These are phyloP conservation scores for Hydrolagus colliei DNA, from an alignment of 2,797 vertebrate genomes.

Conservation along the genomic window DNA sequence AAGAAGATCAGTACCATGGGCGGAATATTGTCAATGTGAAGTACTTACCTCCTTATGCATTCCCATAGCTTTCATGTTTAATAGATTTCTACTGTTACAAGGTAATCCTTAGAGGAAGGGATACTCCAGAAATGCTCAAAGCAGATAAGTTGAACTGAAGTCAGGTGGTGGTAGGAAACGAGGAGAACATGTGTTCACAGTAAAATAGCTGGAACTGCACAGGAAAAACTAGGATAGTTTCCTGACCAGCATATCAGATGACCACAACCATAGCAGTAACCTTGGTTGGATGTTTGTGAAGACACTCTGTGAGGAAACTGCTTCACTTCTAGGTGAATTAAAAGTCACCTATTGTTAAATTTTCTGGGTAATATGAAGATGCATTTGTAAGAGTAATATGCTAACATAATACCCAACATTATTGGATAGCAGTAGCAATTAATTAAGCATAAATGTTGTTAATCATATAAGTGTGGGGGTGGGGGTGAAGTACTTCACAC, in stretches of 20 bases:
- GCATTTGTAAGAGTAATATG: no score
- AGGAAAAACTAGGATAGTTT: neutral
- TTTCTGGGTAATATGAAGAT: neutral
- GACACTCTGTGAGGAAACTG: no score
- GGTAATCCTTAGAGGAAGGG: neutral
- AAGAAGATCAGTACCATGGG: neutral
- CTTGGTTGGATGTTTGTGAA: no score
- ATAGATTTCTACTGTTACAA: neutral
- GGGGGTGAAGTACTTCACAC: neutral
- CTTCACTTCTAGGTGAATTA: neutral
- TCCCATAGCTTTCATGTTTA: slow-evolving; percentile 10
- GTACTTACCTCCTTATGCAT: neutral
- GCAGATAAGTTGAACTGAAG: neutral
- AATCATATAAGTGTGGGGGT: neutral
- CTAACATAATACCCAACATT: neutral
- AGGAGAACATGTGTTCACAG: neutral
- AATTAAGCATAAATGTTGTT: neutral
- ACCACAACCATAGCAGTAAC: no score
- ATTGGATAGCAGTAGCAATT: no score
- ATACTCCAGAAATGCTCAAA: neutral
- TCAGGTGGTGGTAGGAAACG: neutral
- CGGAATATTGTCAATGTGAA: neutral
- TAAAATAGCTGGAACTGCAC: neutral
- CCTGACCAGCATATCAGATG: neutral
- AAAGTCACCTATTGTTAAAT: neutral